Percentiles rank a stretch among this genome's conserved stretches.
Evolutionary conservation across 2,113 vertebrate species (phyloP).

Genomic region (Ranitomeya variabilis): DNA sequence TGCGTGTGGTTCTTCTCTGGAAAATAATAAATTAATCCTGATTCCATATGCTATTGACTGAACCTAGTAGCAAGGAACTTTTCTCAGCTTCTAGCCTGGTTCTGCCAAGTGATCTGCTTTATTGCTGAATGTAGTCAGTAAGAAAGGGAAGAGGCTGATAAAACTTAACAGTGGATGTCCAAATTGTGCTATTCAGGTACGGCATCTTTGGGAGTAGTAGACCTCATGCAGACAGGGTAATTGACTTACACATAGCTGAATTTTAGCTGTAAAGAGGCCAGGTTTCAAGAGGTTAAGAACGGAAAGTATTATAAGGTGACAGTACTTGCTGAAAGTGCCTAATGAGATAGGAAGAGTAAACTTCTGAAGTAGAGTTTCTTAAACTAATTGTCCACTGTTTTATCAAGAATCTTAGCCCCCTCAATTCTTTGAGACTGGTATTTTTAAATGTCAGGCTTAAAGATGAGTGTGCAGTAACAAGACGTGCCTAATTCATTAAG

Average conservation of each 20-base stretch:
- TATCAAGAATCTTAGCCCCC: not conserved
- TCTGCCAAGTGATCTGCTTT: slow-evolving; percentile 2
- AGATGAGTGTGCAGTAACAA: too few species aligned
- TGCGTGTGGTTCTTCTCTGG: not conserved
- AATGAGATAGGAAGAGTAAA: not conserved
- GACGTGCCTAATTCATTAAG: too few species aligned
- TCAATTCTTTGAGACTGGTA: too few species aligned
- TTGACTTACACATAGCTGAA: slow-evolving; percentile 19
- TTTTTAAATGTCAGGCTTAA: too few species aligned
- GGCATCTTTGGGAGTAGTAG: slow-evolving; percentile 12
- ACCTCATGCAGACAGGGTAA: slow-evolving; percentile 38
- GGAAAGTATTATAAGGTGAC: slow-evolving; percentile 19
- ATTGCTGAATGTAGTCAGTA: slow-evolving; percentile 15
- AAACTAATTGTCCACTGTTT: not conserved
- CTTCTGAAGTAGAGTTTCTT: not conserved
- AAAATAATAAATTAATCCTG: not conserved
- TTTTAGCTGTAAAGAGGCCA: slow-evolving; percentile 34
- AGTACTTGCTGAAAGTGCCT: not conserved
- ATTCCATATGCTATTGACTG: not conserved
- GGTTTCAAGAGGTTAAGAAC: slow-evolving; percentile 28
- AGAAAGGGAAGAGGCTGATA: slow-evolving; percentile 13
- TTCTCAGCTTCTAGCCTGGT: not conserved
- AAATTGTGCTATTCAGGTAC: slow-evolving; percentile 23
- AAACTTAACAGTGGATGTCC: slow-evolving; percentile 36
- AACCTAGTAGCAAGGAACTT: not conserved